These are phyloP conservation scores for Phyllostomus hastatus DNA, from an alignment of 2,113 vertebrate species.

Conservation along the genomic window DNA sequence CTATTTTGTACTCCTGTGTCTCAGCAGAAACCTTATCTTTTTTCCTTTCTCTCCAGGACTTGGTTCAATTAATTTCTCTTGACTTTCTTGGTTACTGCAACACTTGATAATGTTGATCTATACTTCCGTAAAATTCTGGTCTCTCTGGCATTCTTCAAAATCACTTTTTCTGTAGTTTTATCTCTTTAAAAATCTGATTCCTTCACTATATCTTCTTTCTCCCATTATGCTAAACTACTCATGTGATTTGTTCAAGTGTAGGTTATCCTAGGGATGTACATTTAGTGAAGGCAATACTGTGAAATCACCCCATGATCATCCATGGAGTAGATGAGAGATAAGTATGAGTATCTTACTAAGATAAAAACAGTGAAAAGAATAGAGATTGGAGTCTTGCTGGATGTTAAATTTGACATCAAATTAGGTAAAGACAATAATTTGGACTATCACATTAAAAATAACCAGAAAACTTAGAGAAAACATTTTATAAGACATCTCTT, in stretches of 20 bases:
- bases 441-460: neutral
- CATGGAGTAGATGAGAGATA: neutral
- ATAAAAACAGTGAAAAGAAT: neutral
- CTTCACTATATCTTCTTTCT: neutral
- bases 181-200: neutral
- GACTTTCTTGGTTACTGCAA: neutral
- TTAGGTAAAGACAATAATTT: neutral
- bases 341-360: neutral
- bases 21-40: neutral
- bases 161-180: neutral
- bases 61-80: neutral
- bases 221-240: neutral
- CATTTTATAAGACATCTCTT: neutral
- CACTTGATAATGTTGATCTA: neutral
- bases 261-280: neutral
- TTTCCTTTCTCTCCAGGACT: neutral
- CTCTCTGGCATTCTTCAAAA: neutral
- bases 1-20: neutral
- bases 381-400: neutral
- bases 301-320: neutral
- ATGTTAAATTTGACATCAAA: neutral
- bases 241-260: neutral
- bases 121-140: neutral
- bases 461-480: neutral
- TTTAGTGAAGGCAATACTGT: neutral